Evolutionary conservation across 2,113 vertebrate species (phyloP), one percentile per base, ranked within the genome.

Genomic region (Zosterops lateralis): DNA sequence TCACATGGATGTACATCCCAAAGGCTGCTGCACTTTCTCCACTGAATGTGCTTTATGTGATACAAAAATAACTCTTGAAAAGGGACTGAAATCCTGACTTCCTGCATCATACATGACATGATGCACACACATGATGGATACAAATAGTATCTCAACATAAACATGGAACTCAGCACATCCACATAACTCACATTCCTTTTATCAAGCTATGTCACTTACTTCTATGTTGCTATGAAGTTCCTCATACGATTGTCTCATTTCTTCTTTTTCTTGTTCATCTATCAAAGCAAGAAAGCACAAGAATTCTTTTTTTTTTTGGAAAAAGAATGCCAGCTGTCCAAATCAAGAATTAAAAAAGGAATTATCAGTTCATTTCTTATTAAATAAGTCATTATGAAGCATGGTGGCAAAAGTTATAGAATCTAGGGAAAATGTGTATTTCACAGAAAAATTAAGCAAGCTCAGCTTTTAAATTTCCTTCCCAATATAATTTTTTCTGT

Each of bases 221-320:
- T 99, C 98, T 90, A 99, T 60, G 17, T 89, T 98, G 80, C 97
- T 97, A 92, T 96, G 97, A 90, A 99, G 98, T 92, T 99, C 98
- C 92, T 97, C 32, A n/a, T 98, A 98, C 25, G 98, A 91, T 54
- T 97, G 97, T 51, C 98, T 98, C 51, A 98, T 99, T 98, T 99
- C 98, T 97, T 99, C 98, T 94, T 98, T 98, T 97, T 99, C 99
- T 76, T 97, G 97, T 96, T 99, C 98, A 98, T 98, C 99, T 99
- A 62, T 90, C 87, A 96, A 96, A 78, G 92, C 34, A 95, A 93
- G 92, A 95, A 91, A 0, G 6, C 17, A 47, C 3, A 71, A 42
- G 11, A 72, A 17, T 31, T 73, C 78, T 72, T 38, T 31, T 74
- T 84, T 72, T 38, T 31, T 74, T 81, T 68, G 38, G 51, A 42